Evolutionary conservation across 1,140 invertebrate species (phyloP), one percentile per base, ranked within the genome.

Genomic region (Aphelinus certus): DNA sequence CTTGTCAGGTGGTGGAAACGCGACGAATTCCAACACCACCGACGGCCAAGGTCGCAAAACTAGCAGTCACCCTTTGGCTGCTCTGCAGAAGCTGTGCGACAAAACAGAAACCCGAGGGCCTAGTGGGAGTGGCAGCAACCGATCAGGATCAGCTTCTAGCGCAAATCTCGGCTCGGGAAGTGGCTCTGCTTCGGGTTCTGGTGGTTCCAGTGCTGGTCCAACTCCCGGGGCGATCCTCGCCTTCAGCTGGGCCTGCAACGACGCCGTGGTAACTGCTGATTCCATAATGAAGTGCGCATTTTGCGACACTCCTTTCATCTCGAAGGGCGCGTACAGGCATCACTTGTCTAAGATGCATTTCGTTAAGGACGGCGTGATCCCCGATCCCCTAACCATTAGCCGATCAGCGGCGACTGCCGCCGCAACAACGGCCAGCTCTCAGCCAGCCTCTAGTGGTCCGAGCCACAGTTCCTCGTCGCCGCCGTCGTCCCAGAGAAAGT

Each of bases 301-400:
- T 80, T 99, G 97, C 89, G 97, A 98, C 87, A 97, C 96, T 26
- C 95, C 95, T 7, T 98, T 98, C 85, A 95, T 97, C 69, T 98
- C 97, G 1, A 98, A 98, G 87, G 97, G 97, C 49, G 96, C 97
- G 1, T 99, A 98, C 87, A 92, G 97, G 79, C 97, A 98, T 87
- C 97, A 99, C 83, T 88, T 98, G 73, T 97, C 96, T 66, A 97
- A 98, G 84, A 97, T 97, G 93, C 97, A 98, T 87, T 96, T 98
- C 82, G 95, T 98, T 47, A 98, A 98, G 85, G 96, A 98, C 79
- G 95, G 94, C 7, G 93, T 94, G 42, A 92, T 93, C 76, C 93
- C 93, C 3, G 94, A 93, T 80, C 91, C 92, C 0, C 86, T 93
- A 43, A 89, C 90, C 1, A 88, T 92, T 83, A 88, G 79, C 81